phyloP scores from a whole-genome alignment of 2,888 invertebrate species.

The Carterocephalus palaemon region DNA sequence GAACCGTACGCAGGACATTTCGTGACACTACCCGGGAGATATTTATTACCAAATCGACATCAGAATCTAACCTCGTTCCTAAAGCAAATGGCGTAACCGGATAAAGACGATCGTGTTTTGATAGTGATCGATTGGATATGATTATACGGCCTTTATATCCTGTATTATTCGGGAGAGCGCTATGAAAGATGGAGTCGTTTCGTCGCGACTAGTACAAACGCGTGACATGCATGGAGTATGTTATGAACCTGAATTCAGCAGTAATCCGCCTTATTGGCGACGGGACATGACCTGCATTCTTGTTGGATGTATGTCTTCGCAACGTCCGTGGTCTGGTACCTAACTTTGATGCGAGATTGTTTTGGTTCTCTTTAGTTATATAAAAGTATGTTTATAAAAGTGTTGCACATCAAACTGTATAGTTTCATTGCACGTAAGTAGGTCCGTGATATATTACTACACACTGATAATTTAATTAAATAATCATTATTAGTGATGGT shows the following conservation, averaged over 20 bases:
- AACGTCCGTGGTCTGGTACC: constrained; percentile 23
- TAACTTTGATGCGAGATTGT: no score
- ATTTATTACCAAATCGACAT: no score
- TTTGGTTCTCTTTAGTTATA: no score
- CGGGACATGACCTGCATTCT: constrained; percentile 41
- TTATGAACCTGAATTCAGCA: constrained; percentile 36
- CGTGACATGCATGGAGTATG: constrained; percentile 55
- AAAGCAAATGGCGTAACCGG: background rate
- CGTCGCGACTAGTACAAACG: constrained; percentile 52
- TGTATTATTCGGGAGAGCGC: constrained; percentile 47
- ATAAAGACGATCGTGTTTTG: constrained; percentile 15
- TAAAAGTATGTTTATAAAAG: background rate
- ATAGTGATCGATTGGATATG: constrained; percentile 50
- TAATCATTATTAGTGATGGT: no score
- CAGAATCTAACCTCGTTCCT: background rate
- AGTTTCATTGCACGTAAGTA: no score
- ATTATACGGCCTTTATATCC: constrained; percentile 38
- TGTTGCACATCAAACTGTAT: no score
- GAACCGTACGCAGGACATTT: no score
- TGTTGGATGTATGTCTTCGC: constrained; percentile 29
- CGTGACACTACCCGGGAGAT: no score
- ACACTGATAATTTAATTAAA: no score
- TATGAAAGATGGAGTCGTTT: constrained; percentile 58
- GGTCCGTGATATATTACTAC: no score
- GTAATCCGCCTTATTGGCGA: constrained; percentile 46